Evolutionary conservation across 2,797 vertebrate species (phyloP).

Genomic region (Hybognathus amarus): DNA sequence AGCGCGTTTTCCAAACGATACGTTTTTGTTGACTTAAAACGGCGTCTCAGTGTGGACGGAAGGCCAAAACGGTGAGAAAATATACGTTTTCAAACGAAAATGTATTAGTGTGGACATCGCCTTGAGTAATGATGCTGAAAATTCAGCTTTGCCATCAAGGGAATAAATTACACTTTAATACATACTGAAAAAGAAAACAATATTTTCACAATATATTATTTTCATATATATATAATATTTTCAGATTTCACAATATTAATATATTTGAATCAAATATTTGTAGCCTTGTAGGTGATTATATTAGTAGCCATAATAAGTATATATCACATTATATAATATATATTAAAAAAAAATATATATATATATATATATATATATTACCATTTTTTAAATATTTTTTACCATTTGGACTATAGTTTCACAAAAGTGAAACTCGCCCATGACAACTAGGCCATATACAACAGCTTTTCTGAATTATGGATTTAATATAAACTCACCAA

Average conservation of each 20-base stretch:
- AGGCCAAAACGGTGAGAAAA: too few species aligned
- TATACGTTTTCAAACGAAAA: too few species aligned
- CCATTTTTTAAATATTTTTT: too few species aligned
- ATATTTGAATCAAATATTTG: background rate
- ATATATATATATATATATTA: too few species aligned
- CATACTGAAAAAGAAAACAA: background rate
- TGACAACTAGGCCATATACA: background rate
- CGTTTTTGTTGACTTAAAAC: too few species aligned
- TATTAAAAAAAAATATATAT: background rate
- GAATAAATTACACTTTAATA: background rate
- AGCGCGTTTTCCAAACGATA: too few species aligned
- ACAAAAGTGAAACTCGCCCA: background rate
- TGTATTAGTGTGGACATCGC: too few species aligned
- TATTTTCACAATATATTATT: too few species aligned
- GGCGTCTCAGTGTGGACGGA: too few species aligned
- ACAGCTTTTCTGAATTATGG: background rate
- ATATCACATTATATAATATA: background rate
- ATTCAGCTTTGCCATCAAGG: background rate
- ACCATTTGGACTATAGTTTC: too few species aligned
- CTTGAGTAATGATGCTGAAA: background rate
- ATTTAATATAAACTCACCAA: conserved; percentile 80
- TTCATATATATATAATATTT: too few species aligned
- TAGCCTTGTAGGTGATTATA: background rate
- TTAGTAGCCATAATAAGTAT: background rate
- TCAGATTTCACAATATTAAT: too few species aligned